Conservation (phyloP, 2,113 vertebrate genomes). For the Connochaetes taurinus region DNA sequence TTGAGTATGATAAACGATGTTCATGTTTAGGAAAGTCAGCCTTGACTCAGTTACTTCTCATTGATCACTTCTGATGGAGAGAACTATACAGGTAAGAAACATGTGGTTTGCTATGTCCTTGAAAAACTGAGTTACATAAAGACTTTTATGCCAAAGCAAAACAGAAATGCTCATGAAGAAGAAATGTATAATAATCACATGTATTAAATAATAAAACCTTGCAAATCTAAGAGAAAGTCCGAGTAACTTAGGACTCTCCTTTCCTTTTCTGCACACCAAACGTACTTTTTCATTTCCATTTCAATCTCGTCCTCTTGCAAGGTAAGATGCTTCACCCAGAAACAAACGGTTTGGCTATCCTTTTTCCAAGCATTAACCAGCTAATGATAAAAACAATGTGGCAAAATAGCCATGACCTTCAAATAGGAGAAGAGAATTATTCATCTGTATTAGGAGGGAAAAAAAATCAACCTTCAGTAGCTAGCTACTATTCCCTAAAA, state of each 20-base stretch:
- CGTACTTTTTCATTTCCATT: not conserved
- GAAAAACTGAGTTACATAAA: not conserved
- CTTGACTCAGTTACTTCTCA: not conserved
- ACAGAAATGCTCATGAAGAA: not conserved
- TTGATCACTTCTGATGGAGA: not conserved
- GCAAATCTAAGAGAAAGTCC: not conserved
- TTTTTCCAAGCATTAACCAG: not conserved
- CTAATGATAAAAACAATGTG: not conserved
- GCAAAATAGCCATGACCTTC: not conserved
- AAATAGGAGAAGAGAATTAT: not conserved
- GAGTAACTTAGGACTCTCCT: not conserved
- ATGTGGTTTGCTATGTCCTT: not conserved
- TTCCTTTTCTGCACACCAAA: not conserved
- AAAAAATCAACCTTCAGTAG: not conserved
- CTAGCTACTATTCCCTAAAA: not conserved
- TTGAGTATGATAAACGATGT: not conserved
- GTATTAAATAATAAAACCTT: not conserved
- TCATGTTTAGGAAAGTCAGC: not conserved
- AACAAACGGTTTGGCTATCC: not conserved
- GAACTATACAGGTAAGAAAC: not conserved
- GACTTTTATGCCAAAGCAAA: not conserved
- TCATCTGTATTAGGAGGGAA: not conserved
- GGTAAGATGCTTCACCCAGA: not conserved
- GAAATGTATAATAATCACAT: not conserved
- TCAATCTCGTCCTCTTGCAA: not conserved